Evolutionary conservation across 2,113 vertebrate species (phyloP).

Genomic region (Myocastor coypus): DNA sequence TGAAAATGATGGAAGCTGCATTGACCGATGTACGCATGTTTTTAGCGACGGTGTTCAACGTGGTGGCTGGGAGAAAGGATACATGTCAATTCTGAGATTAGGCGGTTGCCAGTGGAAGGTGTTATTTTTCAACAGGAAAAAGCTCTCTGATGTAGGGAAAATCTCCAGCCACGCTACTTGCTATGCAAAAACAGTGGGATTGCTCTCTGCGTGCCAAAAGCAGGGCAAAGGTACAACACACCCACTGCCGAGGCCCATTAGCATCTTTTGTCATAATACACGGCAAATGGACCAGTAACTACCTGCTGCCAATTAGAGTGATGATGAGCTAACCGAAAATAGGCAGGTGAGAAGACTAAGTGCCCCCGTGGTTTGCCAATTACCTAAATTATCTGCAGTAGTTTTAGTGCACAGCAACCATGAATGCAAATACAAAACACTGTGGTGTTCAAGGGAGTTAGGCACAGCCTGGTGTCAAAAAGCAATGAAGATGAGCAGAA

Average conservation of each 20-base stretch:
- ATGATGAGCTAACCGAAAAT: conserved; percentile 88
- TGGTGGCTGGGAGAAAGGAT: conserved; percentile 58
- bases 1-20: conserved; percentile 72
- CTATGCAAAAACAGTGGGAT: conserved; percentile 78
- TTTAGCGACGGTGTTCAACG: conserved; percentile 59
- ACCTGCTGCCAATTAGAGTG: conserved; percentile 88
- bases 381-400: conserved; percentile 89
- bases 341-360: conserved; percentile 86
- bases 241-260: conserved; percentile 83
- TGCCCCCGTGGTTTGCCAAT: conserved; percentile 89
- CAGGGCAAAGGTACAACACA: conserved; percentile 83
- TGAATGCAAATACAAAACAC: conserved; percentile 88
- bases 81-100: conserved; percentile 57
- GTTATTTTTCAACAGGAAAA: conserved; percentile 69
- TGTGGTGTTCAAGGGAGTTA: conserved; percentile 77
- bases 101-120: conserved; percentile 65
- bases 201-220: conserved; percentile 79
- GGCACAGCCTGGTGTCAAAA: conserved; percentile 67
- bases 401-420: conserved; percentile 84
- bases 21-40: conserved; percentile 70
- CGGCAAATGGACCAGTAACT: conserved; percentile 86
- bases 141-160: conserved; percentile 74
- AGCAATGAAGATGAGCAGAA: conserved; percentile 52
- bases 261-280: conserved; percentile 87
- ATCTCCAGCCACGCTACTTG: conserved; percentile 75